Evolutionary conservation across 1,140 invertebrate genomes (phyloP), one percentile per base, ranked within the genome.

Genomic region (Leptinotarsa defecta): DNA sequence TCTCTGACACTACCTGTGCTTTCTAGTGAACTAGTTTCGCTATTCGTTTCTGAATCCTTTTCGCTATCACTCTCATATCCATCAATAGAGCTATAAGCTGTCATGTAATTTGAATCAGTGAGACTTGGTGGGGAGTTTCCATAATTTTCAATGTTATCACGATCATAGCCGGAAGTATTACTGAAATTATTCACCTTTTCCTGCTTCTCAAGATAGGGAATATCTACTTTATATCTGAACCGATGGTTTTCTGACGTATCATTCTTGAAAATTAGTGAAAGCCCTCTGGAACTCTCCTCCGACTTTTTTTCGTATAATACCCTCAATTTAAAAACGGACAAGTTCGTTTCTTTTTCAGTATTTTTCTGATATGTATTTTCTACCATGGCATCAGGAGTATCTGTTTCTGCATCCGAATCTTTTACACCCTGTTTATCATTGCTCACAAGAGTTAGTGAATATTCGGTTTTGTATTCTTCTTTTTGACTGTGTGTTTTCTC

Each of bases 171-270:
- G 17, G 4, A 57, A 17, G 15, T 57, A 3, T 57, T 15, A 57
- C 52, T 57, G 52, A 57, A 57, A 57, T 57, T 8, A 57, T 57
- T 57, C 34, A 43, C 34, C n/a, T 57, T 57, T 19, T 15, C 52
- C 2, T 57, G 52, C n/a, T 57, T 57, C 52, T 6, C 52, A 19
- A 57, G 52, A 19, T 57, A 57, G 15, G 52, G 52, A 57, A 57
- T 57, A 8, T 57, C n/a, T 19, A 57, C 52, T 57, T n/a, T 57
- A 57, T 57, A 57, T 57, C n/a, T 57, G n/a, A 57, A 57, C n/a
- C 52, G 52, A 57, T 17, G 15, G n/a, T 57, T 19, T 19, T 57
- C 15, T 57, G 52, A 19, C 15, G 5, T n/a, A 57, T 57, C 52
- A 5, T 57, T 13, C n/a, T 57, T 57, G 15, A 57, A 57, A 19